Base-by-base conservation (phyloP, 2,797 vertebrate species). In the Gephyroberyx darwinii region DNA sequence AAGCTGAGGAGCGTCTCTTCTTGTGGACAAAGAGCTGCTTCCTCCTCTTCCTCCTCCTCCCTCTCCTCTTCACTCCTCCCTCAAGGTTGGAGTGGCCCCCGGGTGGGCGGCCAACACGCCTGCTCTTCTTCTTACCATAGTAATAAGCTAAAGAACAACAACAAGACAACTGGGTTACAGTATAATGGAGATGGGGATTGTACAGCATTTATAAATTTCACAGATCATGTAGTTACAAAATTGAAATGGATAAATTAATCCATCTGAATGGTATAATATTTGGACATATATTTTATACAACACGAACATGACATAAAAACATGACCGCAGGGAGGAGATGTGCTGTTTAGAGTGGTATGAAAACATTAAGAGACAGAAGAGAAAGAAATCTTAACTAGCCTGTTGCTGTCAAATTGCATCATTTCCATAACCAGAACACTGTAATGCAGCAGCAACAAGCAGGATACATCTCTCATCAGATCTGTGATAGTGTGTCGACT, bases 1-100 rank as follows among this genome's bases (percentile, higher is more conserved):
- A 99, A 3, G 96, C 76, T 5, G 96, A 96, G 1, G 96, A 96
- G 35, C 96, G 96, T 84, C 97, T 97, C 88, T 98, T 99, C 91
- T 99, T 99, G 86, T 98, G 97, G 73, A 97, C 97, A 82, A 99
- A 99, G 71, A 97, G 96, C 86, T 97, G 96, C 94, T 98, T 98
- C 85, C 96, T 93, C 75, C 96, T 96, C 93, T 98, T 99, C 91
- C 96, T 95, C 88, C 94, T 96, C 77, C 97, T 96, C 57, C 93
- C 96, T 76, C 94, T 94, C 86, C 96, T 97, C 91, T 97, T 98
- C 83, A 96, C 94, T 57, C 95, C 96, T n/a, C 92, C 95, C 26
- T 98, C 96, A 83, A 96, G 92, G 89, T 96, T 98, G 82, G 96
- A 94, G 88, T 98, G 96, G 53, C 96, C 96, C 26, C 96, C 96